Conservation (phyloP, 1,140 invertebrate genomes). For the Tetramorium parvispinum region DNA sequence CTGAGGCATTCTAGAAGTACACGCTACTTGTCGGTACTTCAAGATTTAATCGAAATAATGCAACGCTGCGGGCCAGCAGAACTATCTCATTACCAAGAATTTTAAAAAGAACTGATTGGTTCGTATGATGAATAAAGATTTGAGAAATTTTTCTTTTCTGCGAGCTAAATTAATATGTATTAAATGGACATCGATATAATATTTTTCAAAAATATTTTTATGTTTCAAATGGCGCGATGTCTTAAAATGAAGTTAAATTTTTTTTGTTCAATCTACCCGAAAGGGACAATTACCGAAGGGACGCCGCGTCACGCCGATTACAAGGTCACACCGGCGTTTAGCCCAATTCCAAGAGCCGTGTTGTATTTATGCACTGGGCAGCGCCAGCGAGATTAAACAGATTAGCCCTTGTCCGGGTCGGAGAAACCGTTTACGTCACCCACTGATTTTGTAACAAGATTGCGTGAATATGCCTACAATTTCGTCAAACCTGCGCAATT, state of each 20-base stretch:
- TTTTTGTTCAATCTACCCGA: neutral
- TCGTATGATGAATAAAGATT: neutral
- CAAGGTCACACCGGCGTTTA: constrained; percentile 53
- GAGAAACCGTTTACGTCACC: constrained; percentile 44
- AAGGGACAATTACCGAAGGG: constrained; percentile 52
- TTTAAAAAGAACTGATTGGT: neutral
- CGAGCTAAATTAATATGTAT: neutral
- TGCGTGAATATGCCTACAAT: neutral
- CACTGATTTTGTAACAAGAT: constrained; percentile 6
- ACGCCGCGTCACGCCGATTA: constrained; percentile 52
- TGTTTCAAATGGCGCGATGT: neutral
- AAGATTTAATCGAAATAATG: constrained; percentile 33
- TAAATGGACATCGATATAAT: neutral
- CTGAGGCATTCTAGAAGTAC: neutral
- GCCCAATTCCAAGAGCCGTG: constrained; percentile 70
- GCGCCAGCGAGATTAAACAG: constrained; percentile 76
- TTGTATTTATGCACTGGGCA: constrained; percentile 71
- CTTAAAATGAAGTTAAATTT: neutral
- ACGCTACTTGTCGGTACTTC: neutral
- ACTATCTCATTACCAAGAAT: constrained; percentile 4
- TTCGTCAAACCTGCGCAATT: neutral
- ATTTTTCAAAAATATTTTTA: neutral
- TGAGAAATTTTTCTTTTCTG: neutral
- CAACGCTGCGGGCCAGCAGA: neutral
- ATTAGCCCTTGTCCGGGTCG: constrained; percentile 75